Percentiles rank a stretch among this genome's conserved stretches.
phyloP scores from a whole-genome alignment of 2,113 vertebrate genomes.

The Mastomys coucha region DNA sequence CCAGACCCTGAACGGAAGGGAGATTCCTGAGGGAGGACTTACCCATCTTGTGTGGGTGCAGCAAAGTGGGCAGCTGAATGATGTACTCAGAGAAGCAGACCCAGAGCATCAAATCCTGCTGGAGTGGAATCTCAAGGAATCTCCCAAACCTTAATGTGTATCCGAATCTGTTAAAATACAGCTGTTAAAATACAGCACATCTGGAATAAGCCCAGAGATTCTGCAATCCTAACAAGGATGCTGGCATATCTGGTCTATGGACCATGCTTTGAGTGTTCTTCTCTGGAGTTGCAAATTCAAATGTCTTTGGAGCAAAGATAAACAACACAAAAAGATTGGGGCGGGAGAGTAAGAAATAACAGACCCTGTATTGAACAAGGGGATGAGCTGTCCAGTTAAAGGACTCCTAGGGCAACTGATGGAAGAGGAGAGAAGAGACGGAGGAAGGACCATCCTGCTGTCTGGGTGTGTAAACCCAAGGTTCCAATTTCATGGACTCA shows the following conservation, averaged over 20 bases:
- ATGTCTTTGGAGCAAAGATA: neutral
- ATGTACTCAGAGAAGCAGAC: neutral
- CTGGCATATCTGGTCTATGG: neutral
- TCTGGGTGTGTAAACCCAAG: neutral
- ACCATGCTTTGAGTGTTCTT: neutral
- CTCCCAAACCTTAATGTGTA: neutral
- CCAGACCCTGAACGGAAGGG: neutral
- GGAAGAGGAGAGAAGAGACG: neutral
- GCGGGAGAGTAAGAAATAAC: neutral
- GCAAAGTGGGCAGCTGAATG: accelerated
- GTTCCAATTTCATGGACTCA: neutral
- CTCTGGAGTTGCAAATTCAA: neutral
- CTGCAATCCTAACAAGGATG: neutral
- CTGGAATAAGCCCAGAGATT: neutral
- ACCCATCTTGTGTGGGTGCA: neutral
- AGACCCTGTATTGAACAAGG: neutral
- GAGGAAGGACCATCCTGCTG: neutral
- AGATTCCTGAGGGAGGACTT: neutral
- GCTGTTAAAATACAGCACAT: neutral
- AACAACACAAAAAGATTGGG: neutral
- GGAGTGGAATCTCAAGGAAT: neutral
- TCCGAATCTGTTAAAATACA: neutral
- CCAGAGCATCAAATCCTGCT: neutral
- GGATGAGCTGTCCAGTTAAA: neutral
- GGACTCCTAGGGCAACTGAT: neutral